Conservation (phyloP, 64 coral and sea anemone species). For the Porites australiensis region DNA sequence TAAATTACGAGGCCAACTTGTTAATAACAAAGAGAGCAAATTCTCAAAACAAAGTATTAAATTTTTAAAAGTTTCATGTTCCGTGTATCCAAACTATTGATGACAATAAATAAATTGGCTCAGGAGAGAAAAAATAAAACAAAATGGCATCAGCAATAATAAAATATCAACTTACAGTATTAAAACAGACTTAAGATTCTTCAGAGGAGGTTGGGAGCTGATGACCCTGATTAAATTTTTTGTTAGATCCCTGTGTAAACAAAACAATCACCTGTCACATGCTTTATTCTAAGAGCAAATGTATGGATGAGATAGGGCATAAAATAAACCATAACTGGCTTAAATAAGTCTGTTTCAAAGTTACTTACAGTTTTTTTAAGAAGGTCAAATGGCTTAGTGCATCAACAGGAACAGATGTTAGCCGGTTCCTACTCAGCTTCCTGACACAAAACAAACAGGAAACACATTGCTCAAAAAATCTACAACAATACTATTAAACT, state of each 20-base stretch:
- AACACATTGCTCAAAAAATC: not conserved
- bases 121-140: not conserved
- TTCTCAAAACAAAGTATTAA: too few relatives aligned
- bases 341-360: not conserved
- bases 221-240: slow-evolving; percentile 20
- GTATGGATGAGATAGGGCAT: not conserved
- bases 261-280: slow-evolving; percentile 8
- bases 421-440: slow-evolving; percentile 62
- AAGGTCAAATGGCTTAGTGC: slow-evolving; percentile 45
- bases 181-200: slow-evolving; percentile 26
- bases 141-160: not conserved
- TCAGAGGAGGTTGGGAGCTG: not conserved
- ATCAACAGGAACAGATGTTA: slow-evolving; percentile 28
- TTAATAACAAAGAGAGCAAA: too few relatives aligned
- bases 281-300: not conserved
- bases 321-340: slow-evolving; percentile 12
- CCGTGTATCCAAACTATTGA: too few relatives aligned
- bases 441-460: slow-evolving; percentile 7
- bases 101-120: too few relatives aligned
- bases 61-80: too few relatives aligned
- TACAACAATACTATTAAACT: not conserved
- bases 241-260: slow-evolving; percentile 29
- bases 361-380: slow-evolving; percentile 72
- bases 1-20: too few relatives aligned
- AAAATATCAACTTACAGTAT: slow-evolving; percentile 31